Conservation (phyloP, 2,113 vertebrate genomes). For the Lipophrys pholis region DNA sequence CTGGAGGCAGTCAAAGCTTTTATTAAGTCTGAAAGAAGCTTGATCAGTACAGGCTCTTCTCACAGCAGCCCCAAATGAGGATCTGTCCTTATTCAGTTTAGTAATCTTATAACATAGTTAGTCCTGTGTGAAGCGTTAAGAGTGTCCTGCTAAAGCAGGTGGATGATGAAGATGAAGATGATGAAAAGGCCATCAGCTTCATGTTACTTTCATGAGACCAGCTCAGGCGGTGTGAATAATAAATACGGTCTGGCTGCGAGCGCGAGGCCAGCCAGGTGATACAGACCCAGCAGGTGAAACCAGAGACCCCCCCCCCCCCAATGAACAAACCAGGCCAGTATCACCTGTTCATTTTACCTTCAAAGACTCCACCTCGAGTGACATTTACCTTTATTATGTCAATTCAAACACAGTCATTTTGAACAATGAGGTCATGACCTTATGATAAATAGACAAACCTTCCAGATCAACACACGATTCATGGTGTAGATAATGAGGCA, state of each 20-base stretch:
- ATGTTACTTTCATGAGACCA: slow-evolving; percentile 71
- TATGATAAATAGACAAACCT: no score
- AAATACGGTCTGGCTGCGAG: slow-evolving; percentile 56
- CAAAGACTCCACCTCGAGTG: no score
- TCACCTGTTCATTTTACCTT: background rate
- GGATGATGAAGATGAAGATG: slow-evolving; percentile 15
- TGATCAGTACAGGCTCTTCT: background rate
- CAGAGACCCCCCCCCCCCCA: slow-evolving; percentile 20
- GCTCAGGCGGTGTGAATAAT: slow-evolving; percentile 77
- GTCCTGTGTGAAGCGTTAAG: no score
- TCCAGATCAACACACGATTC: no score
- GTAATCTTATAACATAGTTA: slow-evolving; percentile 11
- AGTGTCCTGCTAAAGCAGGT: slow-evolving; percentile 8
- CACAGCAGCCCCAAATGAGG: no score
- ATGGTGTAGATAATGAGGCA: no score
- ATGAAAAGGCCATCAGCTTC: slow-evolving; percentile 49
- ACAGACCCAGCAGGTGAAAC: slow-evolving; percentile 75
- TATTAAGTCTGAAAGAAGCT: background rate
- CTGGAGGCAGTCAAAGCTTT: no score
- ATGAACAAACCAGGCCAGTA: background rate
- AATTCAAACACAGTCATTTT: no score
- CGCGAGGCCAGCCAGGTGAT: slow-evolving; percentile 53
- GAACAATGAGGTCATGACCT: no score
- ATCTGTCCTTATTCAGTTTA: no score
- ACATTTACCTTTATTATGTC: no score